These are phyloP conservation scores for Meriones psammophilus DNA, from an alignment of 2,797 vertebrate genomes.

Conservation along the genomic window DNA sequence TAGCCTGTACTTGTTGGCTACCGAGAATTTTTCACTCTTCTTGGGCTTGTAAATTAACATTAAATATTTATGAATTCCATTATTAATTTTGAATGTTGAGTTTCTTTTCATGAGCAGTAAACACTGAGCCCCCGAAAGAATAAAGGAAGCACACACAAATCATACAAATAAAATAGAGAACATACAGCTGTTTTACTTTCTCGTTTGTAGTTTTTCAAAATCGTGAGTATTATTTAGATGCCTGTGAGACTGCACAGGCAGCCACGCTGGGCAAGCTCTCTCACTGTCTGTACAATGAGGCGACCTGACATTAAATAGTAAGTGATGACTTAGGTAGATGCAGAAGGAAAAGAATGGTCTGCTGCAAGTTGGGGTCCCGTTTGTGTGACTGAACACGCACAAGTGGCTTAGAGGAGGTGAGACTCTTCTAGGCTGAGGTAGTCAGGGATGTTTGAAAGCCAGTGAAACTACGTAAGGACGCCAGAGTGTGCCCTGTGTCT, in stretches of 20 bases:
- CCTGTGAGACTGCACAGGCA: neutral
- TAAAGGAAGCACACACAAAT: neutral
- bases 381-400: neutral
- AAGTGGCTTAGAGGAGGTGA: neutral
- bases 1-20: slow-evolving; percentile 30
- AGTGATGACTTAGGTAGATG: neutral
- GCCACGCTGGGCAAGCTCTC: neutral
- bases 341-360: neutral
- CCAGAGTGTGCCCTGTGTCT: neutral
- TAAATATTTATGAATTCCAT: slow-evolving; percentile 58
- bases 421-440: neutral
- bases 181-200: neutral
- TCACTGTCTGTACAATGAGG: neutral
- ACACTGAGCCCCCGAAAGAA: neutral
- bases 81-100: slow-evolving; percentile 41
- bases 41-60: slow-evolving; percentile 32
- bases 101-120: slow-evolving; percentile 45
- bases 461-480: neutral
- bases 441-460: neutral
- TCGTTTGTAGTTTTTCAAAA: slow-evolving; percentile 10
- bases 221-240: neutral
- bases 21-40: slow-evolving; percentile 49
- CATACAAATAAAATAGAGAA: slow-evolving; percentile 12
- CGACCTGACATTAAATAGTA: neutral
- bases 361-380: neutral